phyloP scores from a whole-genome alignment of 2,113 vertebrate species.

The Loxodonta africana region DNA sequence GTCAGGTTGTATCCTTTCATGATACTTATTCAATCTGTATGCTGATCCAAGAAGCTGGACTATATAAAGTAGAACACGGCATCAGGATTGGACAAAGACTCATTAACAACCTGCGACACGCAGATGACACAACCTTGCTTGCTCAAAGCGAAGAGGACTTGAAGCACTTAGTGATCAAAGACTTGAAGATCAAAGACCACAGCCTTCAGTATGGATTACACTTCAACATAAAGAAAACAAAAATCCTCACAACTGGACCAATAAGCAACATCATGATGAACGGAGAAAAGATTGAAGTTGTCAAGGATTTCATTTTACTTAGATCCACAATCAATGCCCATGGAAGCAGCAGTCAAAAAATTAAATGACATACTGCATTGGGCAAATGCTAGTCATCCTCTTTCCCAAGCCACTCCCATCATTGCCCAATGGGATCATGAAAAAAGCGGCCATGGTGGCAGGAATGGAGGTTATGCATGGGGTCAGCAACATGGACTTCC shows the following conservation, averaged over 20 bases:
- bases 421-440: too few species aligned
- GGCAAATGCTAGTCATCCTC: background rate
- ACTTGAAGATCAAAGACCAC: background rate
- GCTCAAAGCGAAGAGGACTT: background rate
- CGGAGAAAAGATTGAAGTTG: background rate
- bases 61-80: background rate
- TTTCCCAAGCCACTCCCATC: too few species aligned
- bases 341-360: background rate
- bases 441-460: too few species aligned
- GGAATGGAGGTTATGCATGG: too few species aligned
- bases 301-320: background rate
- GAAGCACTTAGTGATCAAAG: background rate
- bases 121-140: background rate
- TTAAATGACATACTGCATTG: background rate
- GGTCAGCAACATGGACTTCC: too few species aligned
- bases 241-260: background rate
- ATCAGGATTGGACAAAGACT: background rate
- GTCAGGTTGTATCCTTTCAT: background rate
- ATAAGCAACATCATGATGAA: background rate
- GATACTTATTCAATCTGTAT: background rate
- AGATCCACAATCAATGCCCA: background rate
- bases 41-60: background rate
- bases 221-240: background rate
- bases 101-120: background rate
- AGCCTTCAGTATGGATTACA: background rate